Evolutionary conservation across 2,797 vertebrate species (phyloP).

Genomic region (Anas acuta): DNA sequence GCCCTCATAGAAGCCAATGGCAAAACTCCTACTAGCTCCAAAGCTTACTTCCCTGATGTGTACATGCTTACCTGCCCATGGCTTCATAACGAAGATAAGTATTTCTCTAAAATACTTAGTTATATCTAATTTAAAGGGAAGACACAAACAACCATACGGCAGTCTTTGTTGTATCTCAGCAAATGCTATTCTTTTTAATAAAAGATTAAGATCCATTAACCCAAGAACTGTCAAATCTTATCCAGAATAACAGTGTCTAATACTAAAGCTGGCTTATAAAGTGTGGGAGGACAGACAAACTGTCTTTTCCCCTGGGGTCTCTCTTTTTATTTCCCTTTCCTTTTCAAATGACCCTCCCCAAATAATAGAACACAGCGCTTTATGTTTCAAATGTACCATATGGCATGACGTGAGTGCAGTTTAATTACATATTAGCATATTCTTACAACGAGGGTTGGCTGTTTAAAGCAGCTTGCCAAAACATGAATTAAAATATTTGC

Average conservation of each 20-base stretch:
- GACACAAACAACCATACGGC: fast-evolving
- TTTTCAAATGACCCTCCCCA: constrained; percentile 66
- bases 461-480: constrained; percentile 78
- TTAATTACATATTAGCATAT: constrained; percentile 86
- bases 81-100: constrained; percentile 14
- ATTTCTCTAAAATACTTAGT: constrained; percentile 23
- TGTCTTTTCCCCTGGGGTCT: constrained; percentile 76
- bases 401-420: constrained; percentile 75
- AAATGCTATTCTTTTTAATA: constrained; percentile 16
- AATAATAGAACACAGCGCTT: constrained; percentile 77
- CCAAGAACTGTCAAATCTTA: constrained; percentile 47
- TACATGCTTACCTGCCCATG: background rate
- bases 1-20: background rate
- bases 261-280: constrained; percentile 72
- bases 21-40: background rate
- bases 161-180: constrained; percentile 47
- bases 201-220: constrained; percentile 66
- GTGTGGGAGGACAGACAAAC: constrained; percentile 71
- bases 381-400: constrained; percentile 83
- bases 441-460: constrained; percentile 71
- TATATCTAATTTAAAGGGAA: constrained; percentile 31
- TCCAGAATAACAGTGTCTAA: constrained; percentile 52
- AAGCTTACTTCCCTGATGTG: background rate
- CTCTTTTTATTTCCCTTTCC: constrained; percentile 53
- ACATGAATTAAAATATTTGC: constrained; percentile 77